Base-by-base conservation (phyloP, 2,888 invertebrate species). In the Onthophagus sagittarius region DNA sequence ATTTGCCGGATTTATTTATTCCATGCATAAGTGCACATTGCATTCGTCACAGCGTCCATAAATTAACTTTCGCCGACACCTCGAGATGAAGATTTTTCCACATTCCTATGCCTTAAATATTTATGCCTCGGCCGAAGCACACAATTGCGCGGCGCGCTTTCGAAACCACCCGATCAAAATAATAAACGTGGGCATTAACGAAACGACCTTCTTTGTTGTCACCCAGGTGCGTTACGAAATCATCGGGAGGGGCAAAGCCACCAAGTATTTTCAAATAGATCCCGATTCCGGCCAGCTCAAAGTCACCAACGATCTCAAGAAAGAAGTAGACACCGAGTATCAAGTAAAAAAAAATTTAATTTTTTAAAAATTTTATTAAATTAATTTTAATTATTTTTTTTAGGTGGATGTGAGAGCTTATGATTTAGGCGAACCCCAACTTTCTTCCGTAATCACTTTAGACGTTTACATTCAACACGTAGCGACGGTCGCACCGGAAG, bases 241-340 rank as follows among this genome's bases (percentile, higher is more conserved):
- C 71, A 93, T 92, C 5, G 95, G 95, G 0, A 87, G 94, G 15
- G 94, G 93, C 15, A 94, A 94, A 82, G 92, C 95, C 0, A 88
- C 90, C 0, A 93, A 94, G 79, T 96, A 94, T 84, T 97, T 97
- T 87, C 92, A 93, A 78, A 93, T 97, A 5, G 95, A 96, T 83
- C 90, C 94, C 0, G 94, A 95, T 75, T 92, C 92, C 0, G 97
- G 96, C 0, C 90, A 91, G 0, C 86, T 97, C 14, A 88, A 92
- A 72, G 92, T 96, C 0, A 90, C 94, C 32, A 95, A 95, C 81
- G 95, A 95, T 82, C 83, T 97, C 71, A 89, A 93, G 73, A 95
- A 95, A 83, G 95, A 96, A 84, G 90, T 92, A 7, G 94, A 94
- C 81, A 94, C 93, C 63, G 95, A 96, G 86, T 96, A 95, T 84